A percentile compares a stretch with the other conserved stretches of the same genome.
Conservation (phyloP, 2,797 vertebrate genomes). For the Mus spretus region DNA sequence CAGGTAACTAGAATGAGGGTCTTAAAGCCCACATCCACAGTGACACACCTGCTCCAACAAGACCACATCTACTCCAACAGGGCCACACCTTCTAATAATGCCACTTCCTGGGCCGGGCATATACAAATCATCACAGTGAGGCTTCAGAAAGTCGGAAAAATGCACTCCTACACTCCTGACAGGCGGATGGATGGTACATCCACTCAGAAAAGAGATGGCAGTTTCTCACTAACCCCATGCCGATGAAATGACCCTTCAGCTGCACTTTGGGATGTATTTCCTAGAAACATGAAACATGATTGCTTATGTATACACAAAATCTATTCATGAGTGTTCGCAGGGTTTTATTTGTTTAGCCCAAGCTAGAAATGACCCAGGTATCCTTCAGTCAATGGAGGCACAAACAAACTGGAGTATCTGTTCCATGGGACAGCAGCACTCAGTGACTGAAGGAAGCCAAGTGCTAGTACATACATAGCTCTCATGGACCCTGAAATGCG, state of each 20-base stretch:
- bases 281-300: conserved; percentile 31
- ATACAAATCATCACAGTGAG: neutral
- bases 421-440: neutral
- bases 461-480: neutral
- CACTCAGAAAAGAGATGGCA: neutral
- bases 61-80: neutral
- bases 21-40: neutral
- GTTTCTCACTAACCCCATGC: neutral
- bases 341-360: neutral
- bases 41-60: neutral
- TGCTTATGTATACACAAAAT: conserved; percentile 8
- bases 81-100: neutral
- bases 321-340: neutral
- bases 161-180: neutral
- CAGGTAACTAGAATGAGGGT: neutral
- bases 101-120: neutral
- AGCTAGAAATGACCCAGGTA: neutral
- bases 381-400: neutral
- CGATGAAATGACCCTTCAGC: neutral
- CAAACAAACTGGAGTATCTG: neutral
- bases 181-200: neutral
- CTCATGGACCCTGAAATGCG: neutral
- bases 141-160: neutral
- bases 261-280: neutral
- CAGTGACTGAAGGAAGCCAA: neutral